Evolutionary conservation across 2,113 vertebrate genomes (phyloP).

Genomic region (Petrocephalus zakoni): DNA sequence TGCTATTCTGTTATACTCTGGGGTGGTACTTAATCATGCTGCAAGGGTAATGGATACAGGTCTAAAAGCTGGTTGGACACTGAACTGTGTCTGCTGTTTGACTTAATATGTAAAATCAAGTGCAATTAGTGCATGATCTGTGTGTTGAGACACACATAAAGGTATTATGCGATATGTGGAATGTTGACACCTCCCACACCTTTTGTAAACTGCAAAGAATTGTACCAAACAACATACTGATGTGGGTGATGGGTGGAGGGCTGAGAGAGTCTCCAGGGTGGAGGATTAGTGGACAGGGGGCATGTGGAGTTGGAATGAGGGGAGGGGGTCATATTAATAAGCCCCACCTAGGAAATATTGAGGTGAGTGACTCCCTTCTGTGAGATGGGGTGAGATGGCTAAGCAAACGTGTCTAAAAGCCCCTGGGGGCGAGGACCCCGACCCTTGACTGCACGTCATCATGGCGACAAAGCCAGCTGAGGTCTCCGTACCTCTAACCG

Average conservation of each 20-base stretch:
- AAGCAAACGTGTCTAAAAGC: background rate
- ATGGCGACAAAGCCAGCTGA: background rate
- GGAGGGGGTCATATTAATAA: constrained; percentile 40
- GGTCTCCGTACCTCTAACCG: background rate
- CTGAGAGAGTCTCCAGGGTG: background rate
- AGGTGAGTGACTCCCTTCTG: constrained; percentile 25
- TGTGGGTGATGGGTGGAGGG: background rate
- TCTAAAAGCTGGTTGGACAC: background rate
- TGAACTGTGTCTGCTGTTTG: background rate
- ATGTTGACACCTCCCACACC: background rate
- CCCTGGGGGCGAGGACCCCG: background rate
- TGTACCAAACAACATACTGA: background rate
- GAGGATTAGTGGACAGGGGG: background rate
- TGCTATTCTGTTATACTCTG: background rate
- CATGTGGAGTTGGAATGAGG: constrained; percentile 26
- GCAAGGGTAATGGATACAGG: background rate
- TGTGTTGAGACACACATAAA: background rate
- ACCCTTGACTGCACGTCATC: background rate
- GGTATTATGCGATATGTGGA: background rate
- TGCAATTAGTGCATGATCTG: background rate
- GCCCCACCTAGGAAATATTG: background rate
- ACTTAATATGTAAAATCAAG: background rate
- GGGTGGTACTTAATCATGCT: background rate
- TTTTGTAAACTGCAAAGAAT: background rate
- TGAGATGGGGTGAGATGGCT: constrained; percentile 25